These are phyloP conservation scores for Phrynocephalus vlangalii DNA, from an alignment of 2,797 vertebrate species.

Conservation along the genomic window DNA sequence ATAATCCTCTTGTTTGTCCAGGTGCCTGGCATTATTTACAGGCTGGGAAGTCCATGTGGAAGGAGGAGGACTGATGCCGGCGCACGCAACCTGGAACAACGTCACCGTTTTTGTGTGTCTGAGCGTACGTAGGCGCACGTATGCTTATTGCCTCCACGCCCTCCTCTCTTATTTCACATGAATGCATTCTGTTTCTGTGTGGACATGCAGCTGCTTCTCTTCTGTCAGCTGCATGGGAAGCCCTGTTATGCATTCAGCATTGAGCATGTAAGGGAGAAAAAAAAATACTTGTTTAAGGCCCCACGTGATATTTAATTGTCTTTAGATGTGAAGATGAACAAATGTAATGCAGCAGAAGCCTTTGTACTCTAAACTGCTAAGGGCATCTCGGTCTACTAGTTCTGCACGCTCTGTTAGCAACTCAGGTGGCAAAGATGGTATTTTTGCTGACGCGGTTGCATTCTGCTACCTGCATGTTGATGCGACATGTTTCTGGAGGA, in stretches of 20 bases:
- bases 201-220: neutral
- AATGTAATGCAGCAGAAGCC: too few relatives aligned
- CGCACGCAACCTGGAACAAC: neutral
- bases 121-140: neutral
- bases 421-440: neutral
- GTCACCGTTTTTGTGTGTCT: neutral
- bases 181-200: neutral
- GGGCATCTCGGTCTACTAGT: neutral
- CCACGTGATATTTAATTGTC: too few relatives aligned
- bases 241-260: neutral
- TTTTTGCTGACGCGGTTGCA: neutral
- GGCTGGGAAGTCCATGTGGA: neutral
- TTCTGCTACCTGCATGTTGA: neutral
- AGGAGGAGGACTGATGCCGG: neutral
- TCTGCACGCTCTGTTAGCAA: neutral
- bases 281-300: neutral
- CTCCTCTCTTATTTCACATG: neutral
- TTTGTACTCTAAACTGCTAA: too few relatives aligned
- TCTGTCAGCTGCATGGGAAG: neutral
- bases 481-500: neutral
- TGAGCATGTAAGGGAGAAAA: neutral
- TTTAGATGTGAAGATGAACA: too few relatives aligned
- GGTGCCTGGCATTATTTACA: slow-evolving; percentile 23
- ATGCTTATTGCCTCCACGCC: neutral
- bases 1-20: slow-evolving; percentile 20